Base-by-base conservation (phyloP, 2,113 vertebrate species). In the Bubo blakistoni region DNA sequence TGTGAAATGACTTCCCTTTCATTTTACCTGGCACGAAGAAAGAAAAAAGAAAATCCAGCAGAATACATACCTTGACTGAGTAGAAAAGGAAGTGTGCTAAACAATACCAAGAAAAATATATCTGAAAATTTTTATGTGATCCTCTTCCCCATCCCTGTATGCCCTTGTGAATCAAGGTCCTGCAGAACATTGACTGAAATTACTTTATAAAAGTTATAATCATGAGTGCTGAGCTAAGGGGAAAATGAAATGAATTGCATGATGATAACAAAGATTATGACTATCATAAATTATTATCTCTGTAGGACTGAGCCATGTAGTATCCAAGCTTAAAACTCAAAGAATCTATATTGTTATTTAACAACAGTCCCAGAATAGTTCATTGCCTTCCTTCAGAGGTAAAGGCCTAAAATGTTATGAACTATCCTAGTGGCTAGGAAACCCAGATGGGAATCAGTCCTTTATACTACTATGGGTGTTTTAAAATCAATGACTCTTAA, bases 261-360 rank as follows among this genome's bases (percentile, higher is more conserved):
- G 71, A 91, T 69, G 44, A 73, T 95, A 95, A 81, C 74, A 93
- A 92, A 93, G 79, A 65, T 86, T 94, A 92, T 77, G 76, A 62
- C 67, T 55, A 20, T 42, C 54, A 73, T 69, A 82, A 91, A 92
- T 91, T 88, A 52, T 82, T 70, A 69, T 59, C 20, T 88, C 30
- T 71, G 27, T 59, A 78, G n/a, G 13, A 93, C 26, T 46, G n/a
- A 90, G 27, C 11, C 26, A 26, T 16, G 6, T 44, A 72, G 62
- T 13, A 72, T 67, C 32, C 11, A 83, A 73, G 20, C 86, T 86
- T 70, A 54, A 93, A 92, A 81, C 38, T 8, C 54, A 36, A 62
- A 72, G 73, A 80, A 55, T 24, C 13, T 73, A 4, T 86, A 49
- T 42, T 21, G 13, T 59, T 81, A 81, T 46, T 91, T 92, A 92